Evolutionary conservation across 2,113 vertebrate species (phyloP).

Genomic region (Corythornis madagascariensis): DNA sequence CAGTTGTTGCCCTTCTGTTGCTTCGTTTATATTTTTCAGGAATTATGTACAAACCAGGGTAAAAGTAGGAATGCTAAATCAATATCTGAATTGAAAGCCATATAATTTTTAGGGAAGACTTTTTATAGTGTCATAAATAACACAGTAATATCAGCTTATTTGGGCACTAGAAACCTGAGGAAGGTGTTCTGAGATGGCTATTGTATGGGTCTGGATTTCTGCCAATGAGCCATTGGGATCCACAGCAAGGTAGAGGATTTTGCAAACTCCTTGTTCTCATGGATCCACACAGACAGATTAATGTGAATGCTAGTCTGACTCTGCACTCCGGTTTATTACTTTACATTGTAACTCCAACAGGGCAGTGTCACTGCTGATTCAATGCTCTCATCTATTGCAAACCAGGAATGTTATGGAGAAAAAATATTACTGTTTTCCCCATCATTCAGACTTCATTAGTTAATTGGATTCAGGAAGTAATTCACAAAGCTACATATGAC

Average conservation of each 20-base stretch:
- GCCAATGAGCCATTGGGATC: neutral
- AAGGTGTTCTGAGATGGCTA: neutral
- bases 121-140: neutral
- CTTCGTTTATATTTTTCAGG: neutral
- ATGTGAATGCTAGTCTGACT: neutral
- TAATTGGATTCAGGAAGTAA: neutral
- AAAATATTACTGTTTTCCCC: neutral
- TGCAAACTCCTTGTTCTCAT: neutral
- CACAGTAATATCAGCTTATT: neutral
- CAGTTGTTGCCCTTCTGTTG: neutral
- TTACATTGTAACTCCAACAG: neutral
- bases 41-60: neutral
- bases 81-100: neutral
- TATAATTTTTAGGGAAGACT: neutral
- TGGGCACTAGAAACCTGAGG: neutral
- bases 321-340: neutral
- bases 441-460: neutral
- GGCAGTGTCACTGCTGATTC: neutral
- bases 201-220: neutral
- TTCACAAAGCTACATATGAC: neutral
- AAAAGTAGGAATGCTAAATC: neutral
- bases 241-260: neutral
- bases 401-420: neutral
- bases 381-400: rapidly evolving
- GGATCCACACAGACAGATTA: neutral